Evolutionary conservation across 2,888 invertebrate genomes (phyloP).

Genomic region (Emmelina monodactyla): DNA sequence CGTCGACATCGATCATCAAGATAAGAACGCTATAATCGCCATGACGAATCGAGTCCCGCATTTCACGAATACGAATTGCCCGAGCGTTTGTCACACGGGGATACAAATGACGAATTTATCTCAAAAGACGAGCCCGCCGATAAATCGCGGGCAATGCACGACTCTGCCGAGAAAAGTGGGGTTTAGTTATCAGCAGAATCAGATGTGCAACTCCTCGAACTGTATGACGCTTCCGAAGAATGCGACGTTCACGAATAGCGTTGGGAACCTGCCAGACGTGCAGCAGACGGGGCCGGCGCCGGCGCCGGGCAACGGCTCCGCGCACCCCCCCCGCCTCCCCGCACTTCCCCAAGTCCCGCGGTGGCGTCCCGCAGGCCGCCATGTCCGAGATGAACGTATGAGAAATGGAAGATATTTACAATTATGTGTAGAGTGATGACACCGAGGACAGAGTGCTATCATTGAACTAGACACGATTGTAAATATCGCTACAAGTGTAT

Average conservation of each 20-base stretch:
- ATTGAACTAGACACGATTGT: conserved; percentile 52
- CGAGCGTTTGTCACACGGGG: conserved; percentile 67
- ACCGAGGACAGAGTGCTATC: conserved; percentile 25
- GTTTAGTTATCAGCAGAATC: conserved; percentile 49
- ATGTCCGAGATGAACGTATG: conserved; percentile 93
- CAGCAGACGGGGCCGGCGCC: conserved; percentile 56
- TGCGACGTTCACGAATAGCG: conserved; percentile 53
- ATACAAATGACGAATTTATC: conserved; percentile 63
- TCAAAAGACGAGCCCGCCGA: conserved; percentile 52
- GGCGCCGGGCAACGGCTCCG: conserved; percentile 47
- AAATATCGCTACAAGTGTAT: conserved; percentile 36
- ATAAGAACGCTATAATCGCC: conserved; percentile 59
- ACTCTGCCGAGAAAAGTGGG: conserved; percentile 59
- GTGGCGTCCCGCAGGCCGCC: conserved; percentile 71
- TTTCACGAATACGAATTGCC: conserved; percentile 54
- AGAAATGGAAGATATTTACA: conserved; percentile 69
- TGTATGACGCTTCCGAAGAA: conserved; percentile 71
- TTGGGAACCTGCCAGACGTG: conserved; percentile 53
- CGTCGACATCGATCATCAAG: conserved; percentile 85
- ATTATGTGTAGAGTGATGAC: conserved; percentile 59
- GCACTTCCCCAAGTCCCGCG: conserved; percentile 36
- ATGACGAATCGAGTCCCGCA: conserved; percentile 59
- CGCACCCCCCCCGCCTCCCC: conserved; percentile 31
- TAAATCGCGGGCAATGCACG: conserved; percentile 51
- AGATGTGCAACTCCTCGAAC: conserved; percentile 52